phyloP scores from a whole-genome alignment of 2,113 vertebrate genomes.

The Upupa epops region DNA sequence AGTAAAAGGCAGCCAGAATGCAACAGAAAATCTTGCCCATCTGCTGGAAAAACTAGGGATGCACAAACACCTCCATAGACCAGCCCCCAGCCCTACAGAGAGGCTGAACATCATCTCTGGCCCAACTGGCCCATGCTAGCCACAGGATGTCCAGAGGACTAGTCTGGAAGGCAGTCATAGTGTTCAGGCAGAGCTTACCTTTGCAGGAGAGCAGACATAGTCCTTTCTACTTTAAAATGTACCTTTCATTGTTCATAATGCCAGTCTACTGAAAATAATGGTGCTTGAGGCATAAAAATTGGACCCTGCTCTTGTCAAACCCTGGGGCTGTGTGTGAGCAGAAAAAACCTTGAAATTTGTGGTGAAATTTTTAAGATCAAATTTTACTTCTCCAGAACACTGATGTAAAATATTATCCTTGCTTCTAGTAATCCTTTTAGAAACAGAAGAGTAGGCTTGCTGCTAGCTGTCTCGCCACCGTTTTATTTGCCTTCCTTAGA shows the following conservation, averaged over 20 bases:
- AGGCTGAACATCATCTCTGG: background rate
- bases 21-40: background rate
- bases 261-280: background rate
- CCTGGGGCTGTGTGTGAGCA: background rate
- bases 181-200: background rate
- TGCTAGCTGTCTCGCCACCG: background rate
- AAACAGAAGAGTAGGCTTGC: background rate
- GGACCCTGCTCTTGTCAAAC: background rate
- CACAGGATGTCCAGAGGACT: background rate
- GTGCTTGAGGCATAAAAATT: background rate
- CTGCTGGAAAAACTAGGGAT: background rate
- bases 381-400: background rate
- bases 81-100: background rate
- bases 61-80: background rate
- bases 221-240: background rate
- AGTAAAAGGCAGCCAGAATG: background rate
- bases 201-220: background rate
- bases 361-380: background rate
- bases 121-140: accelerated
- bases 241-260: background rate
- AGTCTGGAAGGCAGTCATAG: too few relatives aligned
- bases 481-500: background rate
- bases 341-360: background rate
- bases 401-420: background rate
- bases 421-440: background rate